Evolutionary conservation across 2,113 vertebrate genomes (phyloP), one percentile per base, ranked within the genome.

Genomic region (Cebus imitator): DNA sequence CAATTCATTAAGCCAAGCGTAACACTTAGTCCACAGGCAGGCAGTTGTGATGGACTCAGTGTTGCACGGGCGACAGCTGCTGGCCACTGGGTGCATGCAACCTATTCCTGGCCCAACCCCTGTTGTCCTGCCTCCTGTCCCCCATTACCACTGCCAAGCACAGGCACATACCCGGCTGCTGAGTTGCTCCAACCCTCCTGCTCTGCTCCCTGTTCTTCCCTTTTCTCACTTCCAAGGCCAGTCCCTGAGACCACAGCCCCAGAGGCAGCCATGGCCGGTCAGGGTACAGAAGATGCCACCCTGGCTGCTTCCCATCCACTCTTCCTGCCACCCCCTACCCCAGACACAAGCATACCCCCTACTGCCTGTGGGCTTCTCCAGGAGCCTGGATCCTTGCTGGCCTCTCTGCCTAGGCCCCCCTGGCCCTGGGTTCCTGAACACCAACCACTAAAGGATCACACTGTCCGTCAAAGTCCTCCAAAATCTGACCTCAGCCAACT

Each of bases 71-170:
- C 1, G 2, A 30, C 1, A 1, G 43, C 58, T 16, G 1, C 25
- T 23, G 18, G 40, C 1, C 8, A 9, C 70, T 72, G 9, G 9
- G 43, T 12, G 37, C 35, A 48, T 0, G 0, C n/a, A 35, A 3
- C 37, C 16, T 37, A 8, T 13, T 73, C 90, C 48, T 6, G 32
- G 37, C 25, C 70, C n/a, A 17, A 57, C 75, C 32, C 80, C 43
- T 20, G 2, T 0, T 20, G 23, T 37, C 7, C 30, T 17, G 30
- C 55, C 37, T 84, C 55, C 64, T 32, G 2, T 0, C 20, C 8
- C 13, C 5, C 6, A 48, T 25, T 27, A 23, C 23, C 55, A 14
- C 23, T 40, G 4, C 66, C 27, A 55, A 50, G 21, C 52, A 14
- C 2, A 32, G 27, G 55, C 64, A 37, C 2, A 13, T 3, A 55